Conservation (phyloP, 2,888 invertebrate genomes). For the Chrysolina oricalcia region DNA sequence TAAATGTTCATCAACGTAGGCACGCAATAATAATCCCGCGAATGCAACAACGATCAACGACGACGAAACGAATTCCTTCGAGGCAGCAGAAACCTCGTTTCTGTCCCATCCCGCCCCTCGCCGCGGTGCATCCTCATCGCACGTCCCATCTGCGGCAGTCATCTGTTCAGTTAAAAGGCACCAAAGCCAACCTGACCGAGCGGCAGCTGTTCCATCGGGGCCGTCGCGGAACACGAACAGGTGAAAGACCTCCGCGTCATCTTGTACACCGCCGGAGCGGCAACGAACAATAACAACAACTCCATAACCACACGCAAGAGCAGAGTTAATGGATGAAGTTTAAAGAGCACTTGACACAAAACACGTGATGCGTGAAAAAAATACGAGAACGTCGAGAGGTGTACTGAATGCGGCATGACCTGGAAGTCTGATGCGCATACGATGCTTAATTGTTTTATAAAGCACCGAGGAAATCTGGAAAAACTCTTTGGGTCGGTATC, state of each 20-base stretch:
- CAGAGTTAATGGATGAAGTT: background rate
- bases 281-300: slow-evolving; percentile 12
- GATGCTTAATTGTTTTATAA: background rate
- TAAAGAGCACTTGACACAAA: slow-evolving; percentile 23
- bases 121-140: background rate
- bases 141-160: slow-evolving; percentile 34
- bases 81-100: background rate
- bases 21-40: background rate
- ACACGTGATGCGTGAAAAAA: slow-evolving; percentile 20
- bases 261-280: background rate
- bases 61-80: background rate
- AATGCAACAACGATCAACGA: slow-evolving; percentile 12
- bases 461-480: background rate
- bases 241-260: slow-evolving; percentile 22
- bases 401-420: background rate
- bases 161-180: slow-evolving; percentile 47
- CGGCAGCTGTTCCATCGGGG: slow-evolving; percentile 29
- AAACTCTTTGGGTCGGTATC: background rate
- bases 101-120: background rate
- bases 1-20: background rate
- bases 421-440: background rate
- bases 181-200: slow-evolving; percentile 39
- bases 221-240: slow-evolving; percentile 13
- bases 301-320: slow-evolving; percentile 13
- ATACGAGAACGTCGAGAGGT: background rate